Base-by-base conservation (phyloP, 2,888 invertebrate species). In the Acanthosoma haemorrhoidale region DNA sequence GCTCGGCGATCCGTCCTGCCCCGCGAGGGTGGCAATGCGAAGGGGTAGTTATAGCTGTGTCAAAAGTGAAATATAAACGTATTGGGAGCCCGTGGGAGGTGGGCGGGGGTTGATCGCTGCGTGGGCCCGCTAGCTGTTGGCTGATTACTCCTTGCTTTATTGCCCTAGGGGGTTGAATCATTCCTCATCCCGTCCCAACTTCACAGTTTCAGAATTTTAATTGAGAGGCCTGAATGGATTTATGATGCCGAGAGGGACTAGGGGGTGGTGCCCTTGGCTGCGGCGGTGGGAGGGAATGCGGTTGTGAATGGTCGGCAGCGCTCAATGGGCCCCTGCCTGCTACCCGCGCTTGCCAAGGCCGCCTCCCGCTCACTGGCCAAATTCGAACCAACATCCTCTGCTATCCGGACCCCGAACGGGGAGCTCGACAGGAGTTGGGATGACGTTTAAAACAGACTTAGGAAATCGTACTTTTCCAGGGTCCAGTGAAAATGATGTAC, bases 291-390 rank as follows among this genome's bases (percentile, higher is more conserved):
- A 51, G 51, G 51, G 51, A 51, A 51, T 51, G 51, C n/a, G 51
- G 51, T 51, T 51, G 51, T 51, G 51, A 51, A 51, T 51, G 51
- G 29, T 51, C 18, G 51, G 21, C 51, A 51, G 51, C n/a, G n/a
- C 51, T 51, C 51, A 51, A 51, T 51, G 51, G 51, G 25, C 5
- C 25, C 29, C 25, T 32, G n/a, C n/a, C n/a, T n/a, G n/a, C n/a
- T n/a, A n/a, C n/a, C n/a, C n/a, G n/a, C n/a, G n/a, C n/a, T n/a
- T n/a, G n/a, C n/a, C 25, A 51, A 25, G 51, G 25, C n/a, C 25
- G 13, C n/a, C 29, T 25, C 43, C 21, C 6, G 5, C 25, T n/a
- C 21, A 4, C 25, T n/a, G 25, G 51, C 51, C 51, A 51, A 51
- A 51, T 51, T 51, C 51, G 21, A n/a, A 51, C 51, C n/a, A n/a